These are phyloP conservation scores for Rhyacophila brunnea DNA, from an alignment of 1,140 invertebrate species.

Conservation along the genomic window DNA sequence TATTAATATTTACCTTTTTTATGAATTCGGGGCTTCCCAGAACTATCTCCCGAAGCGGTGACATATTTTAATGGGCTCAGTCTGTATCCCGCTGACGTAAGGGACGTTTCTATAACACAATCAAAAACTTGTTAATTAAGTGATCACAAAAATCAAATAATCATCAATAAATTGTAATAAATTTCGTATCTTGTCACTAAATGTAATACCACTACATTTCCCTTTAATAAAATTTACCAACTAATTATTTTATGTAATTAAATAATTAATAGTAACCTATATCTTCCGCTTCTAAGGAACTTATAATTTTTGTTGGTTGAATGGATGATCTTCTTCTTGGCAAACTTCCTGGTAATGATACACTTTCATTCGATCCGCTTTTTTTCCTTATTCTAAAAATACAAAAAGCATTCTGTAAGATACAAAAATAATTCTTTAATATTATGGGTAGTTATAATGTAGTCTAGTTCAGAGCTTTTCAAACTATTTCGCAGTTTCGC, in stretches of 20 bases:
- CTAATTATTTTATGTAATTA: too few relatives aligned
- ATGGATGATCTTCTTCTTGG: slow-evolving; percentile 64
- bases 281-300: slow-evolving; percentile 56
- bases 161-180: too few relatives aligned
- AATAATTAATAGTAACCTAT: slow-evolving; percentile 37
- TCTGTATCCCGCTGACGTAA: slow-evolving; percentile 34
- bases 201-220: too few relatives aligned
- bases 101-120: slow-evolving; percentile 33
- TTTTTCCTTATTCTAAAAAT: slow-evolving; percentile 45
- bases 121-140: too few relatives aligned
- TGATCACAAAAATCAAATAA: too few relatives aligned
- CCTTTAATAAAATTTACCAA: too few relatives aligned
- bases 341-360: slow-evolving; percentile 63
- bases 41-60: slow-evolving; percentile 16
- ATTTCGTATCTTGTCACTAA: too few relatives aligned
- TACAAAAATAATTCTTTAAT: too few relatives aligned
- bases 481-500: too few relatives aligned
- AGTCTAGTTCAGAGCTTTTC: too few relatives aligned
- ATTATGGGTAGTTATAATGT: too few relatives aligned
- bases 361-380: slow-evolving; percentile 57
- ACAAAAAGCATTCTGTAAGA: too few relatives aligned
- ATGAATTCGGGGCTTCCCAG: slow-evolving; percentile 22
- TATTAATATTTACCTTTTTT: slow-evolving; percentile 30
- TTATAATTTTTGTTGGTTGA: slow-evolving; percentile 48
- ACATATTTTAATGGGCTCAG: slow-evolving; percentile 33